These are phyloP conservation scores for Cepaea nemoralis DNA, from an alignment of 1,140 invertebrate genomes.

Conservation along the genomic window DNA sequence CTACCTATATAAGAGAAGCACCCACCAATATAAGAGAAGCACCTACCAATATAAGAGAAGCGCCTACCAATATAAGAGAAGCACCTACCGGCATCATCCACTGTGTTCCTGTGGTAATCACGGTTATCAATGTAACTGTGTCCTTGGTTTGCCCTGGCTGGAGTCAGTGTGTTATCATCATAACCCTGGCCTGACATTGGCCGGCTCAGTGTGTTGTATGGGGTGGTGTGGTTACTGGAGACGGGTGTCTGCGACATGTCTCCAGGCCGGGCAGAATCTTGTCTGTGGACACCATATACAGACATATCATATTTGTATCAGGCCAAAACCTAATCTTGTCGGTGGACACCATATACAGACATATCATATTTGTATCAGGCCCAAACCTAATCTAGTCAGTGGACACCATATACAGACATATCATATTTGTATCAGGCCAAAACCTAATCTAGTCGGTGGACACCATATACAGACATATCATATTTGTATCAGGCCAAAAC, in stretches of 20 bases:
- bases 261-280: slow-evolving; percentile 13
- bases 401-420: no score
- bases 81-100: neutral
- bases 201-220: slow-evolving; percentile 63
- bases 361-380: no score
- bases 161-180: slow-evolving; percentile 65
- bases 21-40: slow-evolving; percentile 24
- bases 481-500: no score
- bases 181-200: slow-evolving; percentile 66
- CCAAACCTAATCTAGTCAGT: no score
- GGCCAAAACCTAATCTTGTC: no score
- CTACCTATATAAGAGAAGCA: no score
- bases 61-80: slow-evolving; percentile 19
- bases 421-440: no score
- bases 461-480: no score
- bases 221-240: slow-evolving; percentile 52
- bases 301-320: no score
- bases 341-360: no score
- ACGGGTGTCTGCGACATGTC: slow-evolving; percentile 32
- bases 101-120: neutral
- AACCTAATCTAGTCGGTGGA: no score
- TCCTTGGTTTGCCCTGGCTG: slow-evolving; percentile 45
- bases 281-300: neutral
- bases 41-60: neutral
- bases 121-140: neutral